A percentile compares a stretch with the other conserved stretches of the same genome.
Conservation (phyloP, 2,888 invertebrate species). For the Phyllotreta striolata region DNA sequence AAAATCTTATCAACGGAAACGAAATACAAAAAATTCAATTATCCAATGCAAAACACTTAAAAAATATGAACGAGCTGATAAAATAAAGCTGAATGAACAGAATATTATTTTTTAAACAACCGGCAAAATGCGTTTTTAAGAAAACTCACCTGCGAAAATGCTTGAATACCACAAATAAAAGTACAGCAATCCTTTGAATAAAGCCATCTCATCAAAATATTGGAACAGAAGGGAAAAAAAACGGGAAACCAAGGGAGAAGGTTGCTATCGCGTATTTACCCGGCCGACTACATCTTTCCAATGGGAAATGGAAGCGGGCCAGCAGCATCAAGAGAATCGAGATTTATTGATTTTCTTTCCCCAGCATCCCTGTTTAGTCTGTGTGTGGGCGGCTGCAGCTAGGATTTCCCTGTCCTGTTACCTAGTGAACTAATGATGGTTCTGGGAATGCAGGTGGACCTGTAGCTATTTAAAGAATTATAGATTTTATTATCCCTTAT, state of each 20-base stretch:
- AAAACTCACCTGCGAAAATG: conserved; percentile 57
- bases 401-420: conserved; percentile 26
- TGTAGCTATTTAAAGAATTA: conserved; percentile 22
- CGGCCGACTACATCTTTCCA: conserved; percentile 38
- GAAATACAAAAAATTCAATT: too few species aligned
- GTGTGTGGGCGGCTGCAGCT: conserved; percentile 28
- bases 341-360: conserved; percentile 42
- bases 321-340: conserved; percentile 29
- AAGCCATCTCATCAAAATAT: conserved; percentile 46
- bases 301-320: conserved; percentile 18
- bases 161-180: conserved; percentile 59
- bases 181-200: conserved; percentile 54
- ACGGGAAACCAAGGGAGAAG: conserved; percentile 28
- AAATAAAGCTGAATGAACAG: too few species aligned
- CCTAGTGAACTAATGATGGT: conserved; percentile 18
- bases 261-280: conserved; percentile 27
- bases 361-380: conserved; percentile 29
- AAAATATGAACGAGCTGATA: too few species aligned
- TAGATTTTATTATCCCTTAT: not conserved
- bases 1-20: too few species aligned
- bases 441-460: conserved; percentile 23
- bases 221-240: conserved; percentile 31
- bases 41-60: too few species aligned
- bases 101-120: too few species aligned
- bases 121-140: not conserved